Base-by-base conservation (phyloP, 2,797 vertebrate genomes). In the Sebastes alutus region DNA sequence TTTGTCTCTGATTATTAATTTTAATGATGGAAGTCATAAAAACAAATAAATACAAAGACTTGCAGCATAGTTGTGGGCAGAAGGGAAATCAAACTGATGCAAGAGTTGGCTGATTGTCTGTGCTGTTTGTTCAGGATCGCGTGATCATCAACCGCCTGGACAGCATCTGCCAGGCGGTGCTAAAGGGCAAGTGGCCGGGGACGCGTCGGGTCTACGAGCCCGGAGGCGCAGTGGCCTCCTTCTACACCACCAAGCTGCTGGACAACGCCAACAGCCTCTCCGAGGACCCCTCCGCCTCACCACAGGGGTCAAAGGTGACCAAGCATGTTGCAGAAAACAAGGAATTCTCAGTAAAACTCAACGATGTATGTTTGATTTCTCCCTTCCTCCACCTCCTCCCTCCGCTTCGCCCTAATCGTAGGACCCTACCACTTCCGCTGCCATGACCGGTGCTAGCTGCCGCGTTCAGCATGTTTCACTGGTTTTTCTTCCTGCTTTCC, bases 311-410 rank as follows among this genome's bases (percentile, higher is more conserved):
- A 98, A 99, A 99, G 99, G 99, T 99, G 98, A 99, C 98, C 97
- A 98, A 98, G 97, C 98, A 99, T 99, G 98, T 99, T 97, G 97
- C 97, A 98, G 98, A 99, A 98, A 98, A 97, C 97, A 99, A 99
- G 97, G 99, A 99, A 97, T 99, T 99, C 98, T 99, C 99, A 97
- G 98, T 99, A 97, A 99, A 98, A 97, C 98, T 99, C 96, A 99
- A 98, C 96, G 97, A 99, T 97, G 99, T 99, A 99, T 99, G 99
- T 99, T 49, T 97, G 95, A 96, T 97, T 98, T 97, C 96, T 96
- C 96, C 97, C 83, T 82, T 95, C 92, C 69, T 94, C 96, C 77
- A 42, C 84, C 75, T 85, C 89, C 84, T 83, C 75, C 89, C 87
- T 81, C 87, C 46, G 88, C 95, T 92, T 91, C 85, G 75, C 91